Evolutionary conservation across 2,113 vertebrate genomes (phyloP), one percentile per base, ranked within the genome.

Genomic region (Empidonax traillii): DNA sequence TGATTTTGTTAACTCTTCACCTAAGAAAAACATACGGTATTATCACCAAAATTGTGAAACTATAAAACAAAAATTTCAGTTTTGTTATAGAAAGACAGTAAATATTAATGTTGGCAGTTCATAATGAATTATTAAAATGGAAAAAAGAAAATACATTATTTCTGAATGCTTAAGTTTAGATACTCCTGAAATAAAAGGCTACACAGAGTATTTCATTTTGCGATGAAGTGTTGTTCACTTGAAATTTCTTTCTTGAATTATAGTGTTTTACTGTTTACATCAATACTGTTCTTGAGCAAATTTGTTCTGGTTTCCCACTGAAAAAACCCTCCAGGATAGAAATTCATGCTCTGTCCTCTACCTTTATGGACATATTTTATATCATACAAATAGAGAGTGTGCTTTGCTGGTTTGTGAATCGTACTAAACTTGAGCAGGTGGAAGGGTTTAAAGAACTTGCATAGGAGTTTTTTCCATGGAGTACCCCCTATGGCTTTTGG

Each of bases 1-100:
- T 87, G 98, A 80, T 94, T 98, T 99, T 89, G 97, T 97, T 96
- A 99, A 97, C 90, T 99, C 99, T 96, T 99, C 99, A 97, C 98
- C 99, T 99, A 96, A 93, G 91, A 66, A 97, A 97, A 96, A 95
- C 24, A 97, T 21, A 83, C 46, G 94, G 33, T 71, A 81, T 74
- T 71, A 93, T 65, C 31, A 81, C 17, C 41, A 96, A 59, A 90
- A 84, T 12, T 33, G 51, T 66, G 59, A 85, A 52, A 94, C 46
- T 63, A 79, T 35, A 82, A 89, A 97, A 89, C 44, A 96, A 96
- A 96, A 91, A 58, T 44, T 68, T 89, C 18, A 83, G 33, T 46
- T 91, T 93, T 30, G 47, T 69, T 35, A 92, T 22, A 76, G 75
- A 87, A 85, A 76, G 24, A 44, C 5, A 65, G 22, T 37, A 75